phyloP scores from a whole-genome alignment of 2,888 invertebrate species.

The Sminthurinus aureus region DNA sequence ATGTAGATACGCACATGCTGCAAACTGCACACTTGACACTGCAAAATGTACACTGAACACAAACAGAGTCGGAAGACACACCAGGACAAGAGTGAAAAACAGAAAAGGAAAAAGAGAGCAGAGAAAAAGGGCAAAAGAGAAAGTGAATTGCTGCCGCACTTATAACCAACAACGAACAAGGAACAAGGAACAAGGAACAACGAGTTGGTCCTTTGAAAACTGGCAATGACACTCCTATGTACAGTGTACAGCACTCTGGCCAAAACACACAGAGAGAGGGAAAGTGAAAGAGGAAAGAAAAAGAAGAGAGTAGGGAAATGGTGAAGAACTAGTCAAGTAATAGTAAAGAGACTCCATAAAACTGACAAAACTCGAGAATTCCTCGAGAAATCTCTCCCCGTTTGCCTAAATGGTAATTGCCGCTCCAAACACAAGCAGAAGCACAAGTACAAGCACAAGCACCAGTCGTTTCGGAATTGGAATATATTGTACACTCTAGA shows the following conservation, averaged over 20 bases:
- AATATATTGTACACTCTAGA: background rate
- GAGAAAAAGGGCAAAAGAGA: too few species aligned
- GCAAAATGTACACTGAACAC: too few species aligned
- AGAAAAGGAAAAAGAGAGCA: background rate
- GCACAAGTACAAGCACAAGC: background rate
- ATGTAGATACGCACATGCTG: background rate
- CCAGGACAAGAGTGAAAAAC: background rate
- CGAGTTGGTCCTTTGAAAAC: too few species aligned
- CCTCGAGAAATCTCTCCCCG: conserved; percentile 31
- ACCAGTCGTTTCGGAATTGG: too few species aligned
- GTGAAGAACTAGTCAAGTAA: conserved; percentile 10
- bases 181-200: too few species aligned
- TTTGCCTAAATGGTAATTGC: conserved; percentile 36
- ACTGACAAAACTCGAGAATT: conserved; percentile 32
- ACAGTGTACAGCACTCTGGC: too few species aligned
- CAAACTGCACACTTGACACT: too few species aligned
- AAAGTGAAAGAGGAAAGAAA: background rate
- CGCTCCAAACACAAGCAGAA: background rate
- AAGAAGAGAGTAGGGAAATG: background rate
- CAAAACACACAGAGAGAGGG: background rate
- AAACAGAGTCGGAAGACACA: background rate
- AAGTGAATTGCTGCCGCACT: too few species aligned
- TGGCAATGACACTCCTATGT: too few species aligned
- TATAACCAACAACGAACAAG: too few species aligned
- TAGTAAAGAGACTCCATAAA: conserved; percentile 31